phyloP scores from a whole-genome alignment of 2,888 invertebrate species.

The Deilephila porcellus region DNA sequence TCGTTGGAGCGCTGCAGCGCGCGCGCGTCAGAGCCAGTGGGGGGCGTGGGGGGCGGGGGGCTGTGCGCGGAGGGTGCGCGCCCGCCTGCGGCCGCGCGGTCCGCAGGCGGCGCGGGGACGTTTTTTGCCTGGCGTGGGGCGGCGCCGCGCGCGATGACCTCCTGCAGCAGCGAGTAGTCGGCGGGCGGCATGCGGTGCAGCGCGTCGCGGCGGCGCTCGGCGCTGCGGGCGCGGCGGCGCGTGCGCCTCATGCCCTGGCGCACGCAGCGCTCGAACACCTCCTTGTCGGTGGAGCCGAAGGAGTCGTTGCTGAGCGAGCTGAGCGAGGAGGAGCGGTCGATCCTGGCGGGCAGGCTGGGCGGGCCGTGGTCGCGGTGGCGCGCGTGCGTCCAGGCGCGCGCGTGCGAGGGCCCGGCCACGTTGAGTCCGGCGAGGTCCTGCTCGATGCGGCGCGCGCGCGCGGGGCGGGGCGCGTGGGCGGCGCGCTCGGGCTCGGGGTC shows the following conservation, averaged over 20 bases:
- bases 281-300: conserved; percentile 86
- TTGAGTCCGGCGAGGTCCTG: conserved; percentile 39
- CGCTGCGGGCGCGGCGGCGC: conserved; percentile 35
- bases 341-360: conserved; percentile 57
- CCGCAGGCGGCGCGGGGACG: conserved; percentile 90
- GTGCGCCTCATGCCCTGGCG: conserved; percentile 87
- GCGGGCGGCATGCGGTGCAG: conserved; percentile 61
- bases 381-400: conserved; percentile 28
- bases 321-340: conserved; percentile 59
- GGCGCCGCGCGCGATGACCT: conserved; percentile 87
- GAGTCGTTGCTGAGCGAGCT: conserved; percentile 80
- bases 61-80: conserved; percentile 68
- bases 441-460: conserved; percentile 45
- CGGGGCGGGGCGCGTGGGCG: conserved; percentile 58
- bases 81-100: conserved; percentile 82
- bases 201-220: conserved; percentile 45
- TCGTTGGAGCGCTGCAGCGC: conserved; percentile 75
- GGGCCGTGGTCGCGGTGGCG: conserved; percentile 44
- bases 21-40: conserved; percentile 73
- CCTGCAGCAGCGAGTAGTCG: conserved; percentile 80
- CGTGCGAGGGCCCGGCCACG: conserved; percentile 42
- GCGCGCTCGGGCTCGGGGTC: conserved; percentile 63
- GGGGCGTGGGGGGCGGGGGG: conserved; percentile 79
- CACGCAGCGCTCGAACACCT: conserved; percentile 91
- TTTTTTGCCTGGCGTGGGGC: conserved; percentile 86